A percentile compares a stretch with the other conserved stretches of the same genome.
These are phyloP conservation scores for Lynx canadensis DNA, from an alignment of 2,113 vertebrate species.

Conservation along the genomic window DNA sequence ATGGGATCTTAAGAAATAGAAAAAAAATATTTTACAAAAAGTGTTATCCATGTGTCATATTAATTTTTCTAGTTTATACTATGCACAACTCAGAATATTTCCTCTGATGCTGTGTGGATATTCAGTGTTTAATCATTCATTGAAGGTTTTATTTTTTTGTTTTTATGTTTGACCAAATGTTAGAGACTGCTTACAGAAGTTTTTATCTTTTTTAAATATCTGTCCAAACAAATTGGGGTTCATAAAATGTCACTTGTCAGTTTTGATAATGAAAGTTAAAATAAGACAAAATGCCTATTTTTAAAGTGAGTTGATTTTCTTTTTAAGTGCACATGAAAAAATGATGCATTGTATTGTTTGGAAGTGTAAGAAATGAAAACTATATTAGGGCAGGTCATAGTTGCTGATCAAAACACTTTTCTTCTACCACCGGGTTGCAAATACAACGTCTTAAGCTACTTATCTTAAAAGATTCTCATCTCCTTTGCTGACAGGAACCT, in stretches of 20 bases:
- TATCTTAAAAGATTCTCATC: not conserved
- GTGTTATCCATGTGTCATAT: constrained; percentile 68
- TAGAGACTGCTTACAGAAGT: not conserved
- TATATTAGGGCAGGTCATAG: not conserved
- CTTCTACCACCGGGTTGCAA: not conserved
- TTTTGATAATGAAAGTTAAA: not conserved
- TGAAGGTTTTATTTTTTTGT: not conserved
- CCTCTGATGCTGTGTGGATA: constrained; percentile 25
- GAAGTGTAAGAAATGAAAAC: not conserved
- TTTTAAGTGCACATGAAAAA: not conserved
- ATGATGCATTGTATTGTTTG: not conserved
- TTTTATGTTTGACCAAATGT: not conserved
- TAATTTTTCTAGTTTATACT: constrained; percentile 79
- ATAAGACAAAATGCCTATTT: not conserved
- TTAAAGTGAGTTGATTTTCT: not conserved
- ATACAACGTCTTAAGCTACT: constrained; percentile 7
- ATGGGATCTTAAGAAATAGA: constrained; percentile 74
- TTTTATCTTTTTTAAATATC: not conserved
- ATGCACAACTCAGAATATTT: constrained; percentile 60
- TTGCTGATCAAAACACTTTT: not conserved
- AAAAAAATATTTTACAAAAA: constrained; percentile 72
- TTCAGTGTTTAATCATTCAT: constrained; percentile 54
- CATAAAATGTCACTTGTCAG: not conserved
- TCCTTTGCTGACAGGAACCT: not conserved
- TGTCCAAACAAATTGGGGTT: not conserved